These are phyloP conservation scores for Rotaria macrura DNA, from an alignment of 2,888 invertebrate species.

Conservation along the genomic window DNA sequence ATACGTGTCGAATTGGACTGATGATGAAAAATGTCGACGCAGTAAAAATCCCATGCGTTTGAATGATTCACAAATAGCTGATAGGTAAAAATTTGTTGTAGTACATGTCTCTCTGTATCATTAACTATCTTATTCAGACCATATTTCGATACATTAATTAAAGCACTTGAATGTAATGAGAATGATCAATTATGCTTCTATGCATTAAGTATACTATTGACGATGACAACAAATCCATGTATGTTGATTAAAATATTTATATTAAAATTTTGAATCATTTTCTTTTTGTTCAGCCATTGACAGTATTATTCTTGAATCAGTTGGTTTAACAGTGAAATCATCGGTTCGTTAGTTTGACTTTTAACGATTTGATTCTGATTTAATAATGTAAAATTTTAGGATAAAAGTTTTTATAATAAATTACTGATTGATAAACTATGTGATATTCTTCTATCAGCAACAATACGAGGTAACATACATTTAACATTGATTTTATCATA, in stretches of 20 bases:
- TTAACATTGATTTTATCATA: background rate
- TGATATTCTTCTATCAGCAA: background rate
- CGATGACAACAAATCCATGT: constrained; percentile 87
- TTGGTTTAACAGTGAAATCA: constrained; percentile 54
- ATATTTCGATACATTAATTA: constrained; percentile 76
- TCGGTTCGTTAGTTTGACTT: constrained; percentile 39
- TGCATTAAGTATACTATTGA: constrained; percentile 80
- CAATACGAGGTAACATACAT: background rate
- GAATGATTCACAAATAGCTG: background rate
- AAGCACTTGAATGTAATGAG: constrained; percentile 73
- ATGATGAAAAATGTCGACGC: constrained; percentile 12
- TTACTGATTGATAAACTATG: background rate
- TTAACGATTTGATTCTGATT: background rate
- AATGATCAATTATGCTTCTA: constrained; percentile 88
- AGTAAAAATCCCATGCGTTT: background rate
- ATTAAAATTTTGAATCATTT: background rate
- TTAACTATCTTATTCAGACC: constrained; percentile 55
- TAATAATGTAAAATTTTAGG: background rate
- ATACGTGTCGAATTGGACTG: background rate
- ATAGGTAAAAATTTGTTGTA: background rate
- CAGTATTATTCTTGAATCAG: constrained; percentile 23
- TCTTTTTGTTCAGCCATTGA: background rate
- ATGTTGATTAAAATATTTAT: constrained; percentile 39
- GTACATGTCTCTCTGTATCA: background rate
- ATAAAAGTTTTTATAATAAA: background rate